phyloP scores from a whole-genome alignment of 2,888 invertebrate species.

The Lasioglossum leucozonium region DNA sequence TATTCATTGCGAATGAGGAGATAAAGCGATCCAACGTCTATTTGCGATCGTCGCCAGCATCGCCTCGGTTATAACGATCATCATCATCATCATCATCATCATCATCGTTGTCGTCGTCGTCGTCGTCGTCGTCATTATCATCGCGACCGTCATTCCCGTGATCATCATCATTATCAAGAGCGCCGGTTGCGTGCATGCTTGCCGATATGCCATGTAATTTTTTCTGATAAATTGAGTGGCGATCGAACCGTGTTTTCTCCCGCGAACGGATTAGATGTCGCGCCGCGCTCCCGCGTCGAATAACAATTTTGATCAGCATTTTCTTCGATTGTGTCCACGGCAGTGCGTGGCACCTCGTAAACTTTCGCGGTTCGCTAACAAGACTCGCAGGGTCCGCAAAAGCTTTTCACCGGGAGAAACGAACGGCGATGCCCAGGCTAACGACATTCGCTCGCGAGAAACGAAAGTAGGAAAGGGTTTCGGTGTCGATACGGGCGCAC shows the following conservation, averaged over 20 bases:
- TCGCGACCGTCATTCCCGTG: conserved; percentile 19
- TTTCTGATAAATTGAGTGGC: conserved; percentile 1
- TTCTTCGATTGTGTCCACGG: not conserved
- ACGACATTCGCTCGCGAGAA: not conserved
- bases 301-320: not conserved
- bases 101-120: conserved; percentile 30
- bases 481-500: conserved; percentile 16
- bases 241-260: not conserved
- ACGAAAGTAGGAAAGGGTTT: conserved; percentile 37
- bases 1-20: conserved; percentile 72
- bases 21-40: conserved; percentile 62
- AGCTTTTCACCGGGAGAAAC: conserved; percentile 6
- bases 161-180: conserved; percentile 42
- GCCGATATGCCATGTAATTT: not conserved
- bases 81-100: conserved; percentile 42
- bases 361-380: not conserved
- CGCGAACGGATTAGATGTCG: not conserved
- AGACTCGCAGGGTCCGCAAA: not conserved
- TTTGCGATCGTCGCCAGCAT: conserved; percentile 55
- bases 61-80: conserved; percentile 35
- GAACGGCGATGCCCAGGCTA: not conserved
- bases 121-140: conserved; percentile 29
- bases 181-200: not conserved
- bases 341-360: not conserved
- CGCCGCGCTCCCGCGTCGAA: not conserved